Evolutionary conservation across 2,113 vertebrate species (phyloP).

Genomic region (Trematomus loennbergii): DNA sequence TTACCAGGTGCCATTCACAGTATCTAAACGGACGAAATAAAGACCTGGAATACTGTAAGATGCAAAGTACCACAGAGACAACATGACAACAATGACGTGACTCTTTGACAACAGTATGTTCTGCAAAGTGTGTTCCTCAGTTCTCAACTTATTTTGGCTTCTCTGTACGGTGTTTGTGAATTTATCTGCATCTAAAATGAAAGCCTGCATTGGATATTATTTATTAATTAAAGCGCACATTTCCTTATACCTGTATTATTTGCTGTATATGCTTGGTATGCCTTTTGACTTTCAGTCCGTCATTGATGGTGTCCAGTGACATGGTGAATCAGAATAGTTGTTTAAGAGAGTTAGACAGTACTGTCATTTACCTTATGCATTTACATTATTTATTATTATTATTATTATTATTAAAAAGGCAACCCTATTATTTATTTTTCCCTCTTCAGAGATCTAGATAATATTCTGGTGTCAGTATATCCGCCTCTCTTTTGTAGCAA

Average conservation of each 20-base stretch:
- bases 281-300: slow-evolving; percentile 61
- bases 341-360: slow-evolving; percentile 56
- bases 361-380: slow-evolving; percentile 67
- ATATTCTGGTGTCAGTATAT: slow-evolving; percentile 64
- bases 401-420: slow-evolving; percentile 52
- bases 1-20: slow-evolving; percentile 59
- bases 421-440: slow-evolving; percentile 19
- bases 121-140: slow-evolving; percentile 58
- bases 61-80: slow-evolving; percentile 55
- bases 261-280: slow-evolving; percentile 73
- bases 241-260: slow-evolving; percentile 62
- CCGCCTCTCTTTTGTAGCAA: slow-evolving; percentile 73
- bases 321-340: slow-evolving; percentile 63
- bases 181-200: slow-evolving; percentile 61
- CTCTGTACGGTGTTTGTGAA: slow-evolving; percentile 71
- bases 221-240: slow-evolving; percentile 54
- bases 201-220: slow-evolving; percentile 54
- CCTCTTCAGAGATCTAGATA: slow-evolving; percentile 43
- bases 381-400: slow-evolving; percentile 38
- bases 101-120: slow-evolving; percentile 40
- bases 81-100: slow-evolving; percentile 45
- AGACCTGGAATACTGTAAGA: slow-evolving; percentile 69
- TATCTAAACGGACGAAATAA: slow-evolving; percentile 23
- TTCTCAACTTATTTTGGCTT: slow-evolving; percentile 48
- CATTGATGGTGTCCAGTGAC: slow-evolving; percentile 72